A percentile compares a stretch with the other conserved stretches of the same genome.
Conservation (phyloP, 2,113 vertebrate species). For the Trinectes maculatus region DNA sequence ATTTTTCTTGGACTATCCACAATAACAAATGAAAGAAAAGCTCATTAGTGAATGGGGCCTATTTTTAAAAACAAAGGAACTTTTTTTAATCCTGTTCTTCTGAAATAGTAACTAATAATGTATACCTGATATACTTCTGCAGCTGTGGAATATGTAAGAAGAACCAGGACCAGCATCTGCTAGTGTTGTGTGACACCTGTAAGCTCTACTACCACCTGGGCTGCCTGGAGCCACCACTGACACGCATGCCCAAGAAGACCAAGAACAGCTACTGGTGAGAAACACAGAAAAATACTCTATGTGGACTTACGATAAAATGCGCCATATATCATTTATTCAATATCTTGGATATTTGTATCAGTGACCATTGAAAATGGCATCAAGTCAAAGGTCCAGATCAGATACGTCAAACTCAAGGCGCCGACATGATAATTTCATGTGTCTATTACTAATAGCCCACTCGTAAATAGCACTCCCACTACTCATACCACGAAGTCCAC, state of each 20-base stretch:
- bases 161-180: constrained; percentile 96
- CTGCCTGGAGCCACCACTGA: constrained; percentile 96
- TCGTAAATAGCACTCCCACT: no score
- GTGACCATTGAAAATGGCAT: no score
- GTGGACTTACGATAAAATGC: no score
- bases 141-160: constrained; percentile 98
- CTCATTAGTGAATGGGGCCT: neutral
- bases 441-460: no score
- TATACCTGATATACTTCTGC: neutral
- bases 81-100: neutral
- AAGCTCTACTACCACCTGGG: constrained; percentile 98
- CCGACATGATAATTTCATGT: no score
- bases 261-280: constrained; percentile 99
- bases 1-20: no score
- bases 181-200: constrained; percentile 96
- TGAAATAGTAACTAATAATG: neutral
- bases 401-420: no score
- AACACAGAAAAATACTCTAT: constrained; percentile 31
- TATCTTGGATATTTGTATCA: no score
- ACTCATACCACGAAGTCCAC: no score
- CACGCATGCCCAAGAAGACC: constrained; percentile 98
- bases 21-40: neutral
- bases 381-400: no score
- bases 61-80: no score
- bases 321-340: no score